Conservation (phyloP, 2,888 invertebrate species). For the Sinohyriopsis cumingii region DNA sequence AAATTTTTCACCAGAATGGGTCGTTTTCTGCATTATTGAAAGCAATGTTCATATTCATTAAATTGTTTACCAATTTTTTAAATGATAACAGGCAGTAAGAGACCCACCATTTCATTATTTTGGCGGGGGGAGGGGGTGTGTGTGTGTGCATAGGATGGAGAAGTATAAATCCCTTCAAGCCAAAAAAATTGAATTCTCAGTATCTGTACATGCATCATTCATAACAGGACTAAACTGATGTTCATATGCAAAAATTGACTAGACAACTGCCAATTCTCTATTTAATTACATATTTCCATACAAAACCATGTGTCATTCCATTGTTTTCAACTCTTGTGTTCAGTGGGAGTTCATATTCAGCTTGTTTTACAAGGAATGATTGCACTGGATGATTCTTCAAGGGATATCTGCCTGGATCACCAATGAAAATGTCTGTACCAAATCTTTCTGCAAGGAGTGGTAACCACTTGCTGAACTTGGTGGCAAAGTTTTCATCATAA, state of each 20-base stretch:
- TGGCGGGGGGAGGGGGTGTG: no score
- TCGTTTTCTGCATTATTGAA: no score
- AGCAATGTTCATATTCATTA: no score
- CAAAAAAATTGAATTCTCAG: no score
- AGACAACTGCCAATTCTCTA: neutral
- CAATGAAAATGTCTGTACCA: slow-evolving; percentile 52
- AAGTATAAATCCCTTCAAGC: no score
- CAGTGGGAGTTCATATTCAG: slow-evolving; percentile 41
- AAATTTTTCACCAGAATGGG: no score
- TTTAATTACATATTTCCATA: slow-evolving; percentile 42
- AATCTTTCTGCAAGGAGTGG: slow-evolving; percentile 14
- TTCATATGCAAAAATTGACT: neutral
- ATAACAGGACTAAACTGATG: no score
- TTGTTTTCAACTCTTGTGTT: slow-evolving; percentile 48
- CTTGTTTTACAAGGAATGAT: slow-evolving; percentile 33
- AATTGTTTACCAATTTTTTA: no score
- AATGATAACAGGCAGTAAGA: no score
- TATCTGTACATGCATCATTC: no score
- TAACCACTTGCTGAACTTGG: slow-evolving; percentile 53
- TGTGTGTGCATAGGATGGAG: no score
- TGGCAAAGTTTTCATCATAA: slow-evolving; percentile 75
- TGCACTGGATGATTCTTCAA: slow-evolving; percentile 50
- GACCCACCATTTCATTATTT: no score
- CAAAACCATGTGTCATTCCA: slow-evolving; percentile 51
- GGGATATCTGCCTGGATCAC: slow-evolving; percentile 63